These are phyloP conservation scores for Hylaeus volcanicus DNA, from an alignment of 1,140 invertebrate genomes.

Conservation along the genomic window DNA sequence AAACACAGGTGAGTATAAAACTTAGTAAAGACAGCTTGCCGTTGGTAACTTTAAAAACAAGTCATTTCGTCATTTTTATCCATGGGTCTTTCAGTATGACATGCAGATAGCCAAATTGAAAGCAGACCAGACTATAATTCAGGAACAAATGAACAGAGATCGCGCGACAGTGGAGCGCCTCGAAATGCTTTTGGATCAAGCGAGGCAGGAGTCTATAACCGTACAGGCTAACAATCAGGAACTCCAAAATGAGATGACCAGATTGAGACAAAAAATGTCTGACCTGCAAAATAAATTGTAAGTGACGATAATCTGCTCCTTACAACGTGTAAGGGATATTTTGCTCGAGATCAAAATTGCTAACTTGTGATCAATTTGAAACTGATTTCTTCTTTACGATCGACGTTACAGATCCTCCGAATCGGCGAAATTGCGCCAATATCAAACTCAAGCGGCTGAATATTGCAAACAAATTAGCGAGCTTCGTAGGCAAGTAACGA, in stretches of 20 bases:
- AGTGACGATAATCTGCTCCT: constrained; percentile 55
- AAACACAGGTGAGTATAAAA: constrained; percentile 70
- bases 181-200: constrained; percentile 79
- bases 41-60: neutral
- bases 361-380: neutral
- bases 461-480: constrained; percentile 81
- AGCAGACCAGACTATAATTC: constrained; percentile 74
- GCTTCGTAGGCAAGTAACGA: constrained; percentile 81
- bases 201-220: constrained; percentile 80
- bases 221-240: constrained; percentile 80
- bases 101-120: constrained; percentile 74
- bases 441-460: constrained; percentile 81
- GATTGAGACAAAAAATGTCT: constrained; percentile 76
- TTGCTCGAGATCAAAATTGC: too few relatives aligned
- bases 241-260: constrained; percentile 79
- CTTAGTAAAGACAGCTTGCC: too few relatives aligned
- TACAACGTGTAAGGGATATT: too few relatives aligned
- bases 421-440: constrained; percentile 80
- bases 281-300: constrained; percentile 82
- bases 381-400: neutral
- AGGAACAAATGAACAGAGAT: constrained; percentile 79
- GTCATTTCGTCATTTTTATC: neutral
- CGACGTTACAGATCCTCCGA: constrained; percentile 73
- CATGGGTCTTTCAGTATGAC: constrained; percentile 68
- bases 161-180: constrained; percentile 77